Percentiles rank a stretch among this genome's conserved stretches.
These are phyloP conservation scores for Venustaconcha ellipsiformis DNA, from an alignment of 1,140 invertebrate genomes.

Conservation along the genomic window DNA sequence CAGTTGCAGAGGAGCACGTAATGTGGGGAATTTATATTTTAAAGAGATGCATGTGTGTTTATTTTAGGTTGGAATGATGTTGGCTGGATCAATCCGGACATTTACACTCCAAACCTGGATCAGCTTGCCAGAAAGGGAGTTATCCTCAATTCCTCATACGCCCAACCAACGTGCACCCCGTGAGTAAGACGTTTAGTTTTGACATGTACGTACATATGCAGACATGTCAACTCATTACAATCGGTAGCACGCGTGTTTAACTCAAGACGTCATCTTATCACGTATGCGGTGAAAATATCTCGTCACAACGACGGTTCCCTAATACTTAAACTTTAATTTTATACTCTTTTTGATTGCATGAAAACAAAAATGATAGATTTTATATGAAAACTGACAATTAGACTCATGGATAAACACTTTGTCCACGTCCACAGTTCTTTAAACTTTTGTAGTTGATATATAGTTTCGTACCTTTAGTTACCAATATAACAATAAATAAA, in stretches of 20 bases:
- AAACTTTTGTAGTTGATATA: no score
- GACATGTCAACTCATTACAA: no score
- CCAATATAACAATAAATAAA: not conserved
- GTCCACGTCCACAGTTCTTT: no score
- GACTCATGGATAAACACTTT: no score
- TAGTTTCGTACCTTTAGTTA: not conserved
- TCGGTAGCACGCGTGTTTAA: no score
- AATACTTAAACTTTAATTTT: not conserved
- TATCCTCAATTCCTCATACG: constrained; percentile 58
- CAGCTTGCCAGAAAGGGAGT: constrained; percentile 55
- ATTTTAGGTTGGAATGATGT: constrained; percentile 67
- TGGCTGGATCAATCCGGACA: constrained; percentile 63
- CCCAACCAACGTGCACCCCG: constrained; percentile 62
- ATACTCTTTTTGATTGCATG: not conserved
- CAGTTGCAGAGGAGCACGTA: no score
- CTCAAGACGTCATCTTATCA: not conserved
- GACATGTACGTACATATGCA: no score
- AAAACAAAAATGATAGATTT: not conserved
- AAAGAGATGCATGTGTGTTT: not conserved
- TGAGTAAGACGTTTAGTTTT: constrained; percentile 37
- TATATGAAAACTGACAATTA: no score
- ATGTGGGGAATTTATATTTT: no score
- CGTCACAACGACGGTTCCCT: not conserved
- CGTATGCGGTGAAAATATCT: not conserved
- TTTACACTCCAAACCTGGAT: constrained; percentile 65